Evolutionary conservation across 2,888 invertebrate genomes (phyloP).

Genomic region (Meta bourneti): DNA sequence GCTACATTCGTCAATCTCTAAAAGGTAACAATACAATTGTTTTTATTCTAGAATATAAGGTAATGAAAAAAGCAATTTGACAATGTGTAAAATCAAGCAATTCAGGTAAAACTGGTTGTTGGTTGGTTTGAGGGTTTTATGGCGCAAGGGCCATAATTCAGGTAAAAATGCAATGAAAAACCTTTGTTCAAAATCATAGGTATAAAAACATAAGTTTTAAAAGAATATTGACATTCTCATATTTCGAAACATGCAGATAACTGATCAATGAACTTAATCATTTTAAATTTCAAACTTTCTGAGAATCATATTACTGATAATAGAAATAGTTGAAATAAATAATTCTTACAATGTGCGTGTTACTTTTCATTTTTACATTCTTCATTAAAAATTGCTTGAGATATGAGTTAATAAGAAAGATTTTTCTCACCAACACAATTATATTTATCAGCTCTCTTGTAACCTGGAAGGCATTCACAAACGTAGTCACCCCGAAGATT

Average conservation of each 20-base stretch:
- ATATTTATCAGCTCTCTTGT: slow-evolving; percentile 85
- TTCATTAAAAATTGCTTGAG: too few relatives aligned
- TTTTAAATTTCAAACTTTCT: background rate
- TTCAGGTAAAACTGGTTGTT: background rate
- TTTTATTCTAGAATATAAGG: background rate
- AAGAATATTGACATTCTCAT: background rate
- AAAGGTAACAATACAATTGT: slow-evolving; percentile 78
- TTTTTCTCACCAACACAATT: slow-evolving; percentile 77
- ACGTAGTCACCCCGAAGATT: slow-evolving; percentile 91
- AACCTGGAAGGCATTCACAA: slow-evolving; percentile 91
- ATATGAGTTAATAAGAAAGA: background rate
- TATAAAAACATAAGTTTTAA: slow-evolving; percentile 3
- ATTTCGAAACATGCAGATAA: background rate
- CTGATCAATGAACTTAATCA: background rate
- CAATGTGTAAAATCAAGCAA: background rate
- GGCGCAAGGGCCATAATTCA: too few relatives aligned
- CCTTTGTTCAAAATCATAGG: background rate
- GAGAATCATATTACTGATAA: background rate
- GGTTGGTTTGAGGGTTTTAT: too few relatives aligned
- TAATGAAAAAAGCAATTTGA: background rate
- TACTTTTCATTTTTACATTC: too few relatives aligned
- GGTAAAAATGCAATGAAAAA: background rate
- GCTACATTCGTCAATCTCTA: slow-evolving; percentile 90
- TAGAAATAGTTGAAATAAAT: too few relatives aligned
- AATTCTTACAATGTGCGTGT: too few relatives aligned